A percentile compares a stretch with the other conserved stretches of the same genome.
Evolutionary conservation across 2,113 vertebrate genomes (phyloP).

Genomic region (Channa maculata): DNA sequence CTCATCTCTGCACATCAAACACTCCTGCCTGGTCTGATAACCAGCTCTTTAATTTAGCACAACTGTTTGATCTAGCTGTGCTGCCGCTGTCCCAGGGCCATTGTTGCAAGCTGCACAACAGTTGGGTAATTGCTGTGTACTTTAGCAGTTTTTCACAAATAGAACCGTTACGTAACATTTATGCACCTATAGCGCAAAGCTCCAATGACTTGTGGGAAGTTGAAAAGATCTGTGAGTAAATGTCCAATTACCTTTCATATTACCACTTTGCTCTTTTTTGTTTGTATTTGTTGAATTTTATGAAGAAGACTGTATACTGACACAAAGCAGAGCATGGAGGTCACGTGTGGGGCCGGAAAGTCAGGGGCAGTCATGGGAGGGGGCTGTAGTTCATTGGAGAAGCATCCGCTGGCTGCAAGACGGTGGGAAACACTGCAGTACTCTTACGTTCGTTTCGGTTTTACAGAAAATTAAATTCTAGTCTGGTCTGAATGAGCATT

Average conservation of each 20-base stretch:
- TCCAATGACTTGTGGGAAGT: background rate
- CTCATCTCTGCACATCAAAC: conserved; percentile 78
- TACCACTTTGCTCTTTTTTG: no score
- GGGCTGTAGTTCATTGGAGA: background rate
- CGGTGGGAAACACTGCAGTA: background rate
- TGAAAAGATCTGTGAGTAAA: background rate
- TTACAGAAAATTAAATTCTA: no score
- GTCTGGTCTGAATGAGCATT: no score
- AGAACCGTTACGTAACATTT: conserved; percentile 45
- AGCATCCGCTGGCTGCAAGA: background rate
- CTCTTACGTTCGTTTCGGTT: background rate
- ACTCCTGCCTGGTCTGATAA: conserved; percentile 72
- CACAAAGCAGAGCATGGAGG: background rate
- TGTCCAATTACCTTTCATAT: background rate
- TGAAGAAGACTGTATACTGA: background rate
- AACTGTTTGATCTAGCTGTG: conserved; percentile 75
- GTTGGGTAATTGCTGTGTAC: conserved; percentile 75
- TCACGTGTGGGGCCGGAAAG: background rate
- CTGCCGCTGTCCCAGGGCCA: conserved; percentile 63
- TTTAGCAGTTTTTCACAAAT: conserved; percentile 66
- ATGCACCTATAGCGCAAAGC: conserved; percentile 24
- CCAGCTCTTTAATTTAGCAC: conserved; percentile 71
- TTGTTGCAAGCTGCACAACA: conserved; percentile 65
- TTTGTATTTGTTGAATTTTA: no score
- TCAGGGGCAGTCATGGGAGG: background rate